Conservation (phyloP, 2,797 vertebrate species). For the Euthynnus affinis region DNA sequence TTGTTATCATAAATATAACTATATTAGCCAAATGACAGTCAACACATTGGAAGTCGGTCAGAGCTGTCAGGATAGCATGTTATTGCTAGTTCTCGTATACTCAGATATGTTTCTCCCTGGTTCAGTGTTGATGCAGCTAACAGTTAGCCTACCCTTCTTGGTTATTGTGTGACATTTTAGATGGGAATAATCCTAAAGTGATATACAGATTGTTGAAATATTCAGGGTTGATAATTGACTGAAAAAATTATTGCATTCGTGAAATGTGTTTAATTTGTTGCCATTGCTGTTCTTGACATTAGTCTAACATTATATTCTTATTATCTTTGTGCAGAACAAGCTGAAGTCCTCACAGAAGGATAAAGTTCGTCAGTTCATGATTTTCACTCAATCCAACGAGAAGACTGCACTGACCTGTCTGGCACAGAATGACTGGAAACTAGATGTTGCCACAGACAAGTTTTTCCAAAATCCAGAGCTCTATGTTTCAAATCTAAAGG, state of each 20-base stretch:
- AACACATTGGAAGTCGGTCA: conserved; percentile 13
- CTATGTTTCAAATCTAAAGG: conserved; percentile 95
- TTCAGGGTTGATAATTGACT: neutral
- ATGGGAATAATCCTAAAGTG: neutral
- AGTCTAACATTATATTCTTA: neutral
- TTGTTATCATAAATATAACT: neutral
- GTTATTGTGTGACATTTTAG: neutral
- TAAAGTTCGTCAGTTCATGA: conserved; percentile 99
- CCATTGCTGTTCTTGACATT: neutral
- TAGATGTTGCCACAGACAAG: conserved; percentile 99
- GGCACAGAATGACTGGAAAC: conserved; percentile 99
- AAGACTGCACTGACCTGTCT: conserved; percentile 97
- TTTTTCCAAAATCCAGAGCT: conserved; percentile 99
- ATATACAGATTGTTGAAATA: neutral
- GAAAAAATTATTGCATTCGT: neutral
- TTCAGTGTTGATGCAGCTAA: conserved; percentile 5
- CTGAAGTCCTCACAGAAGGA: conserved; percentile 99
- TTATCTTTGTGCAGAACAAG: conserved; percentile 91
- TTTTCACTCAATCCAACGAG: conserved; percentile 98
- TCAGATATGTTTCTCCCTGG: neutral
- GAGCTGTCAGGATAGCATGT: conserved; percentile 32
- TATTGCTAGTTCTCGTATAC: conserved; percentile 17
- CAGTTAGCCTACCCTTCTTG: neutral
- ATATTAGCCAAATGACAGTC: neutral
- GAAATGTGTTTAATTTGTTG: neutral